A percentile compares a stretch with the other conserved stretches of the same genome.
Conservation (phyloP, 2,113 vertebrate species). For the Heterotis niloticus region DNA sequence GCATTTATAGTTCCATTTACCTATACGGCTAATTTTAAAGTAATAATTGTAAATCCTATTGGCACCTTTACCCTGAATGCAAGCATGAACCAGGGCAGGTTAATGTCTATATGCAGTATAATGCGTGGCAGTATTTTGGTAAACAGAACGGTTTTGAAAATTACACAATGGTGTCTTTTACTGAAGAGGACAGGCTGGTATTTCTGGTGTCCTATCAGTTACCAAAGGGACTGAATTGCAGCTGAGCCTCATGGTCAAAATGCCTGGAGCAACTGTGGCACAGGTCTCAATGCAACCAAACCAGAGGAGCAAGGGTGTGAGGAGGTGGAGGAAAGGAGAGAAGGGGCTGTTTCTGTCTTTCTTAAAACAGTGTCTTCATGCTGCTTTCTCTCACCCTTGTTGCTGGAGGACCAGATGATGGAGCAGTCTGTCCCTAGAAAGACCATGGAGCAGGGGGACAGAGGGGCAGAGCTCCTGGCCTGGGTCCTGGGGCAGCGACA, state of each 20-base stretch:
- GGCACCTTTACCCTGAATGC: not conserved
- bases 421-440: slow-evolving; percentile 49
- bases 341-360: slow-evolving; percentile 30
- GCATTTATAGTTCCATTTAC: slow-evolving; percentile 7
- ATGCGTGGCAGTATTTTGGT: too few relatives aligned
- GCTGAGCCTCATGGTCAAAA: not conserved
- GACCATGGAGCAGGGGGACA: not conserved
- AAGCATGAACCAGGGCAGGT: too few relatives aligned
- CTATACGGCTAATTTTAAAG: not conserved
- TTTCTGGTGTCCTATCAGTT: too few relatives aligned
- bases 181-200: too few relatives aligned
- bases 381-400: slow-evolving; percentile 38
- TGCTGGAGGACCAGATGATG: slow-evolving; percentile 50
- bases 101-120: too few relatives aligned
- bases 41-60: not conserved
- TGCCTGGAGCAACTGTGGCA: not conserved
- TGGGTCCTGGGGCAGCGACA: not conserved
- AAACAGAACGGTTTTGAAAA: too few relatives aligned
- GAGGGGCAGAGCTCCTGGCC: not conserved
- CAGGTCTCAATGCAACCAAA: not conserved
- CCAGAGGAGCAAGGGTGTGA: not conserved
- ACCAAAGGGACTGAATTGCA: too few relatives aligned
- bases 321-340: not conserved
- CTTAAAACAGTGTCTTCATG: slow-evolving; percentile 27
- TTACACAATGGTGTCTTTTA: too few relatives aligned